A percentile compares a stretch with the other conserved stretches of the same genome.
Conservation (phyloP, 2,797 vertebrate genomes). For the Serranus cabrilla region DNA sequence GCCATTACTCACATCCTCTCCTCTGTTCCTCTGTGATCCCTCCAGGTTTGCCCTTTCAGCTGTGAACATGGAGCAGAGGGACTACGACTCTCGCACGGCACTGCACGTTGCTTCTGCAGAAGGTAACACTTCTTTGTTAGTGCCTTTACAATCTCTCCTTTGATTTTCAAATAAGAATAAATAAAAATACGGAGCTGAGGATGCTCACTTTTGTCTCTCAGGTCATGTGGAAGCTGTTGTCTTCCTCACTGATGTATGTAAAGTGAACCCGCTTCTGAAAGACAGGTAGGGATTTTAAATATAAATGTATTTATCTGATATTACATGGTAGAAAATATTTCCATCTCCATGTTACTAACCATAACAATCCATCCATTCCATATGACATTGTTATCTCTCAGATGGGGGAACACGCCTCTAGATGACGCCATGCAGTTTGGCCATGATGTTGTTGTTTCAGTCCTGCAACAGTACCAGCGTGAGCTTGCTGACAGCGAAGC, state of each 20-base stretch:
- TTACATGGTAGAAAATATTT: not conserved
- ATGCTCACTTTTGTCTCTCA: slow-evolving; percentile 61
- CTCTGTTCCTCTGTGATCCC: slow-evolving; percentile 5
- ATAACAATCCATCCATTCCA: slow-evolving; percentile 12
- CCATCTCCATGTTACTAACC: slow-evolving; percentile 27
- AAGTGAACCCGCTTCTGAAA: slow-evolving; percentile 89
- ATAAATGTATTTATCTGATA: slow-evolving; percentile 2
- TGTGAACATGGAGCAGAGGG: slow-evolving; percentile 95
- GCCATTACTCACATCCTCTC: slow-evolving; percentile 8
- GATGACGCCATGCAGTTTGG: slow-evolving; percentile 91
- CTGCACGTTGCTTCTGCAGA: slow-evolving; percentile 94
- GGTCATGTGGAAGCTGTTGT: slow-evolving; percentile 88
- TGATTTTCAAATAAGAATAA: slow-evolving; percentile 29
- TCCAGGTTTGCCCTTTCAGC: slow-evolving; percentile 93
- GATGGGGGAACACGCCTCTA: slow-evolving; percentile 92
- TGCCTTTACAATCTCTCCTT: slow-evolving; percentile 14
- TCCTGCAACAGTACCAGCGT: slow-evolving; percentile 89
- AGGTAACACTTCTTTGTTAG: slow-evolving; percentile 83
- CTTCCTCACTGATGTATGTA: slow-evolving; percentile 90
- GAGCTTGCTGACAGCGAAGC: slow-evolving; percentile 62
- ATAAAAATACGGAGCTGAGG: slow-evolving; percentile 3
- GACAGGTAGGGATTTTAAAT: slow-evolving; percentile 87
- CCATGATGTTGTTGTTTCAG: slow-evolving; percentile 83
- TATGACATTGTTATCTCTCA: slow-evolving; percentile 59
- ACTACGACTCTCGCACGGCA: slow-evolving; percentile 95